These are phyloP conservation scores for Ophion obscuratus DNA, from an alignment of 2,888 invertebrate species.

Conservation along the genomic window DNA sequence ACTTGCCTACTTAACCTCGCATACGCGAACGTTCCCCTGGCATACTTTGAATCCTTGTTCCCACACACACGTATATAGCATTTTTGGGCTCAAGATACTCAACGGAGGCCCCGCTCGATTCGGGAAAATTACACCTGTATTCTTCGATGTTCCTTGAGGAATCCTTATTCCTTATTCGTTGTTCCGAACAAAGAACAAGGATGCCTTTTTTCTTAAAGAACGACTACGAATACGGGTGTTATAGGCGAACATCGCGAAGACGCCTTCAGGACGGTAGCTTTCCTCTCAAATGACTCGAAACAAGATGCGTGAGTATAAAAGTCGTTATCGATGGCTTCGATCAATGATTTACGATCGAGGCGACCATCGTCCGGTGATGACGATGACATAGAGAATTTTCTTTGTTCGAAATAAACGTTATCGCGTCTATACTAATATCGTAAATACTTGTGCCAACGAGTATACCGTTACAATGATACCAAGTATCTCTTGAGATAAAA, in stretches of 20 bases:
- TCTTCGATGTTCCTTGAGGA: too few relatives aligned
- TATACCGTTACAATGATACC: neutral
- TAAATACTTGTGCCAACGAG: neutral
- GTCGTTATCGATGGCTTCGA: neutral
- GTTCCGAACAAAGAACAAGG: too few relatives aligned
- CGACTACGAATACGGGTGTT: too few relatives aligned
- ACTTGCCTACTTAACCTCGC: conserved; percentile 57
- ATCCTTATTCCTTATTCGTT: too few relatives aligned
- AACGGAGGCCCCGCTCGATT: neutral
- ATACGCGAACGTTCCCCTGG: conserved; percentile 58
- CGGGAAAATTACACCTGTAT: neutral
- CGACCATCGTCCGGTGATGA: neutral
- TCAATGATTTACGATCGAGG: neutral
- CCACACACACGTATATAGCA: neutral
- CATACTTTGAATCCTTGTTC: conserved; percentile 50
- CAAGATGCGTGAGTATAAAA: neutral
- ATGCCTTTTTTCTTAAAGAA: too few relatives aligned
- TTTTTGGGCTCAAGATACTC: neutral
- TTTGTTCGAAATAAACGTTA: neutral
- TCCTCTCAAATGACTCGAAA: neutral
- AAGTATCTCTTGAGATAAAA: neutral
- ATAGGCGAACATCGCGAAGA: neutral
- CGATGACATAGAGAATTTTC: neutral
- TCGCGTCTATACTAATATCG: neutral
- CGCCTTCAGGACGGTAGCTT: neutral